Evolutionary conservation across 2,888 invertebrate genomes (phyloP), one percentile per base, ranked within the genome.

Genomic region (Spialia ferax): DNA sequence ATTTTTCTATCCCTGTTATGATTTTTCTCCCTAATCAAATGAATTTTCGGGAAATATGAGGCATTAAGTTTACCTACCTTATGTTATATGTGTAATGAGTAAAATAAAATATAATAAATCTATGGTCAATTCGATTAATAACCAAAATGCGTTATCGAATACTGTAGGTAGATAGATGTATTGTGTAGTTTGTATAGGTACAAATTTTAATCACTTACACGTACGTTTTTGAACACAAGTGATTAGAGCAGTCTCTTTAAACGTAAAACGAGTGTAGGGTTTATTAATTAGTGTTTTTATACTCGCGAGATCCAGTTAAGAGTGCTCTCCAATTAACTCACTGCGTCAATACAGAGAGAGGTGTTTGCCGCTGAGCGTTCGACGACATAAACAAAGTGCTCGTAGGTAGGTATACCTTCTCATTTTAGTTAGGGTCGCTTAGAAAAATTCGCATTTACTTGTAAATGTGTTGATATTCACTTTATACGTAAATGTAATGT

Each of bases 231-330:
- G 2, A 50, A 50, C 50, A 22, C 4, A 22, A 50, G 50, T 20
- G 50, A 22, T 50, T 50, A 45, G 18, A 45, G 18, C 13, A 48
- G 18, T 8, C 7, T 1, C 22, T 48, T 50, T 22, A 20, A 35
- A 23, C 38, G 54, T 22, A 11, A 38, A 63, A 45, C 29, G 29
- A 48, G 10, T 6, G 22, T 22, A 18, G 48, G 45, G 57, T 57
- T 56, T 64, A 64, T 57, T 64, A 64, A 57, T 64, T 64, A 63
- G 48, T 48, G 35, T 57, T 48, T 63, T 64, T 57, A 50, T 64
- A 64, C 52, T 22, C 45, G 13, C 42, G 18, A 26, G 48, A 48
- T 20, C 48, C 29, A 2, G 55, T 42, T 45, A 56, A 48, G 55
- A 32, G 32, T 42, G 56, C 64, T 57, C 57, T 64, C 64, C 64